phyloP scores from a whole-genome alignment of 2,113 vertebrate genomes.

The Pterophyllum scalare region DNA sequence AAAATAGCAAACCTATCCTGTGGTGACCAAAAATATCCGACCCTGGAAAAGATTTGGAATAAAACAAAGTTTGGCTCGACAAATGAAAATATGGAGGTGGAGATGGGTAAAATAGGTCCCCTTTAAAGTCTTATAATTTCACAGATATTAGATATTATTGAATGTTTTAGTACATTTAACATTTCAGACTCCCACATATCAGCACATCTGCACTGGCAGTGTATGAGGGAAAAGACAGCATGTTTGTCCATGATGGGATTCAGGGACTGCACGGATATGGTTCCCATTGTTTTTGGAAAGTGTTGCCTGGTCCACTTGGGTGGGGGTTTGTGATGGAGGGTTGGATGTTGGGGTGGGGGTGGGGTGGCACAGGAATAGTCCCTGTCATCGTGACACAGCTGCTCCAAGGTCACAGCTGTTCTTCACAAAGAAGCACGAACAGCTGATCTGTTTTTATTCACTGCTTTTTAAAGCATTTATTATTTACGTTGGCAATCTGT shows the following conservation, averaged over 20 bases:
- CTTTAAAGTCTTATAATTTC: neutral
- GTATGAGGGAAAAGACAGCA: neutral
- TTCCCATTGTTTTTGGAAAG: neutral
- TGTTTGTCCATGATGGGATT: neutral
- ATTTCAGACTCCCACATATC: neutral
- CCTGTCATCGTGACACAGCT: constrained; percentile 18
- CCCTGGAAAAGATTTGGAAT: too few species aligned
- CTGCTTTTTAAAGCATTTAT: neutral
- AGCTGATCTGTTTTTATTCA: neutral
- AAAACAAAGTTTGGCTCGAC: neutral
- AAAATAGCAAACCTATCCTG: too few species aligned
- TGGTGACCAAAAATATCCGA: too few species aligned
- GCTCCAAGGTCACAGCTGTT: constrained; percentile 20
- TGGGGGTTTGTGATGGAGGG: neutral
- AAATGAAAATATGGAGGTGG: accelerated
- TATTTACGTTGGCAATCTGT: accelerated
- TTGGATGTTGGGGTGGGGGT: neutral
- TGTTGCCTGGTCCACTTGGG: neutral
- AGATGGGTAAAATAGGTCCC: neutral
- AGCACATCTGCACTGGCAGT: too few species aligned
- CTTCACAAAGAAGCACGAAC: constrained; percentile 7
- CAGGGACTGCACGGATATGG: neutral
- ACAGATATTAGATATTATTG: neutral
- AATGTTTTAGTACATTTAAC: neutral
- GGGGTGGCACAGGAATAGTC: constrained; percentile 35